A percentile compares a stretch with the other conserved stretches of the same genome.
phyloP scores from a whole-genome alignment of 2,888 invertebrate genomes.

The Aricia artaxerxes region DNA sequence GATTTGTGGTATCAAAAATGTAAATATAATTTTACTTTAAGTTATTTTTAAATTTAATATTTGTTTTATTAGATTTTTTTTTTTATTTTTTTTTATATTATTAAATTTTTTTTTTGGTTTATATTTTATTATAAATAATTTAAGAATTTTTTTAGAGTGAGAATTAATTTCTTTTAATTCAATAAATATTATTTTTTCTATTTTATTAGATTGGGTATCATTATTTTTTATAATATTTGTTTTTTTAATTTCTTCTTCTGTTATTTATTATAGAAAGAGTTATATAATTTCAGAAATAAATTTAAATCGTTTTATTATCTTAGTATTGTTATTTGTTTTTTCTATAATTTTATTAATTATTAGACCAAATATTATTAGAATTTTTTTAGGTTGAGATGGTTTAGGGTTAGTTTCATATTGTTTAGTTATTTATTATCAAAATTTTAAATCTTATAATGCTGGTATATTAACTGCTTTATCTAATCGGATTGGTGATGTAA shows the following conservation, averaged over 20 bases:
- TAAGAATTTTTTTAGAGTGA: constrained; percentile 76
- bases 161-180: constrained; percentile 77
- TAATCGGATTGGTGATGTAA: constrained; percentile 87
- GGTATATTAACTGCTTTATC: constrained; percentile 86
- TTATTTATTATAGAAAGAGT: constrained; percentile 82
- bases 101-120: constrained; percentile 62
- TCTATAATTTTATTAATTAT: constrained; percentile 85
- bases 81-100: constrained; percentile 70
- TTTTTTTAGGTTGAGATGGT: constrained; percentile 87
- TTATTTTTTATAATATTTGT: constrained; percentile 84
- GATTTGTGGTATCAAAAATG: constrained; percentile 84
- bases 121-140: constrained; percentile 72
- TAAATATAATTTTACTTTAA: constrained; percentile 71
- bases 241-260: constrained; percentile 83
- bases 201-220: constrained; percentile 84
- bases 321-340: constrained; percentile 83
- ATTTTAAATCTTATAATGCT: constrained; percentile 84
- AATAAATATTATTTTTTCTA: constrained; percentile 68
- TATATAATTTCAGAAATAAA: constrained; percentile 82
- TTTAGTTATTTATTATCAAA: constrained; percentile 87
- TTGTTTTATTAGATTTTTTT: constrained; percentile 76
- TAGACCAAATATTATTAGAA: constrained; percentile 84
- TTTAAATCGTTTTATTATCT: constrained; percentile 83
- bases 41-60: constrained; percentile 72
- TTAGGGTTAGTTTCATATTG: constrained; percentile 86